Evolutionary conservation across 2,113 vertebrate genomes (phyloP).

Genomic region (Pungitius pungitius): DNA sequence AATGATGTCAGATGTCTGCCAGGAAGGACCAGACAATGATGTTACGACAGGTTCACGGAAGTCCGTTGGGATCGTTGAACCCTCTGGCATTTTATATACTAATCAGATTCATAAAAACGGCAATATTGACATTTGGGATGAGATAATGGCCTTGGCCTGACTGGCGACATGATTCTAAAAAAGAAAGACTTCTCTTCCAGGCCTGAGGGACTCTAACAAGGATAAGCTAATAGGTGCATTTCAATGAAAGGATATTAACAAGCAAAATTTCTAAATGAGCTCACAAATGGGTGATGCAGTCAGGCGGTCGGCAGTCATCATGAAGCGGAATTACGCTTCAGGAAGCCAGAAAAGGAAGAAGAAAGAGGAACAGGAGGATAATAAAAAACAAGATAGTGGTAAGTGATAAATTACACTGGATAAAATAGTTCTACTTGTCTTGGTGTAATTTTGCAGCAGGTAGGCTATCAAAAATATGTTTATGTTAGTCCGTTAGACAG

Average conservation of each 20-base stretch:
- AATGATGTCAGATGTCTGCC: constrained; percentile 78
- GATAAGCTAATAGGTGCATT: constrained; percentile 55
- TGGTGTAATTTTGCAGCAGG: no score
- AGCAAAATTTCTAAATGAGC: constrained; percentile 18
- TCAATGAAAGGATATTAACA: constrained; percentile 46
- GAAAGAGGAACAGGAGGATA: no score
- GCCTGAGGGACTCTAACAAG: constrained; percentile 43
- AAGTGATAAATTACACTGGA: no score
- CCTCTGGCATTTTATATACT: constrained; percentile 72
- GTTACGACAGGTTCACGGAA: constrained; percentile 78
- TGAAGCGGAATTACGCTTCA: no score
- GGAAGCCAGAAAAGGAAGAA: no score
- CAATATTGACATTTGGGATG: constrained; percentile 73
- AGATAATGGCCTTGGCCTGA: constrained; percentile 76
- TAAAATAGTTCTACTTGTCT: no score
- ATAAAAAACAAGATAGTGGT: no score
- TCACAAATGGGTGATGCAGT: constrained; percentile 31
- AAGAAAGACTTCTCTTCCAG: constrained; percentile 40
- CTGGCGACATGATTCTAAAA: constrained; percentile 52
- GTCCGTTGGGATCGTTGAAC: constrained; percentile 64
- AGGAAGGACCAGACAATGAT: constrained; percentile 72
- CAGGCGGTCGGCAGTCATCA: constrained; percentile 9
- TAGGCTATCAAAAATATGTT: no score
- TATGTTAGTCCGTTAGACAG: no score
- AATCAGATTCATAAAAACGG: constrained; percentile 80